Percentiles rank a stretch among this genome's conserved stretches.
These are phyloP conservation scores for Thyatira batis DNA, from an alignment of 2,888 invertebrate genomes.

Conservation along the genomic window DNA sequence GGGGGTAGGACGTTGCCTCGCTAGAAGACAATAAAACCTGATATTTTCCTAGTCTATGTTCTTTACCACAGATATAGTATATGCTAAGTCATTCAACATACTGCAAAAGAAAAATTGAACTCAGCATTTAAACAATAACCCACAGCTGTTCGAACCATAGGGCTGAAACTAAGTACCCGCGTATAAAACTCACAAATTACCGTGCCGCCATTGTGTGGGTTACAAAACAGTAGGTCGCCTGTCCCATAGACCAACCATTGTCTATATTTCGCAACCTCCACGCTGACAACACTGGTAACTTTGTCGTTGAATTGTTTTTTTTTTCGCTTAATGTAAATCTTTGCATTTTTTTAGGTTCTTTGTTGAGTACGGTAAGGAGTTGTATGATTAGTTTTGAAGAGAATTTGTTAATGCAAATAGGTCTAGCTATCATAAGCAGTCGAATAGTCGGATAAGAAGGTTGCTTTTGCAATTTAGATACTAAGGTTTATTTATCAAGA, in stretches of 20 bases:
- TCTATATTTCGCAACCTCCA: constrained; percentile 32
- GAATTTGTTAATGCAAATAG: too few relatives aligned
- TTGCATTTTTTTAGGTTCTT: background rate
- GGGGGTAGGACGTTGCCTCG: too few relatives aligned
- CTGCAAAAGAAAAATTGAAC: background rate
- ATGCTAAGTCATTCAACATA: too few relatives aligned
- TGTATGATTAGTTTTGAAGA: background rate
- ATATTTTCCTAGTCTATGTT: too few relatives aligned
- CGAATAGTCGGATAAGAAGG: too few relatives aligned
- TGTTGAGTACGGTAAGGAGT: background rate
- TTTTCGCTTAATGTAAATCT: background rate
- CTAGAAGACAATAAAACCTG: too few relatives aligned
- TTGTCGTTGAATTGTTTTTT: background rate
- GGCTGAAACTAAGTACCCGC: constrained; percentile 10
- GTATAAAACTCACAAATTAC: constrained; percentile 28
- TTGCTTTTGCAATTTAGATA: too few relatives aligned
- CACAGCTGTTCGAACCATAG: background rate
- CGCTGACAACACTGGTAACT: background rate
- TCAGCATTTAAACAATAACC: background rate
- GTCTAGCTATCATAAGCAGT: too few relatives aligned
- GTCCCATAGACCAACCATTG: constrained; percentile 42
- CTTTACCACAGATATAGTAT: too few relatives aligned
- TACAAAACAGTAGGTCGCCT: constrained; percentile 33
- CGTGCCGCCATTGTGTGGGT: constrained; percentile 34
- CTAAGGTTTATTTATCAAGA: too few relatives aligned